Evolutionary conservation across 2,888 invertebrate species (phyloP).

Genomic region (Pammene aurita): DNA sequence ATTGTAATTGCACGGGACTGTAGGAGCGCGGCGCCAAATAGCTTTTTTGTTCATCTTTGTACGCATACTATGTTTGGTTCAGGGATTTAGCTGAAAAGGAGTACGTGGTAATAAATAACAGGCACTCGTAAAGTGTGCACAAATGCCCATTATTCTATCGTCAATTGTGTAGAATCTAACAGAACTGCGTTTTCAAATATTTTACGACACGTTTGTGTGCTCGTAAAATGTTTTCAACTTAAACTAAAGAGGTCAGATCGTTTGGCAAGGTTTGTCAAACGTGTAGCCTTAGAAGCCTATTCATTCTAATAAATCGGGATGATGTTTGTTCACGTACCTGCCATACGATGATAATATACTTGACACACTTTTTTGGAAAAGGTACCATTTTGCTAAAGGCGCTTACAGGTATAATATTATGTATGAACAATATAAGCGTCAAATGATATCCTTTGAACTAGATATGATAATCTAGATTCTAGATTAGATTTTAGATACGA

Average conservation of each 20-base stretch:
- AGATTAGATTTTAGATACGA: too few species aligned
- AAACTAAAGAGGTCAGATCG: slow-evolving; percentile 62
- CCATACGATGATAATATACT: too few species aligned
- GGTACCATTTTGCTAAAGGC: too few species aligned
- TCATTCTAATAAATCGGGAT: neutral
- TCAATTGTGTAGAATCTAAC: slow-evolving; percentile 38
- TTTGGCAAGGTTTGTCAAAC: slow-evolving; percentile 58
- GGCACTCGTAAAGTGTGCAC: neutral
- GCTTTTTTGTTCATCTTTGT: neutral
- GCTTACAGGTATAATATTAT: too few species aligned
- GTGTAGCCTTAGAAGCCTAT: neutral
- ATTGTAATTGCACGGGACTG: too few species aligned
- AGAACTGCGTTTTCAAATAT: slow-evolving; percentile 64
- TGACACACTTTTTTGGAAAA: too few species aligned
- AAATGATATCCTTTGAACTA: too few species aligned
- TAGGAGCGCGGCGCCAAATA: too few species aligned
- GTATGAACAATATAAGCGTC: too few species aligned
- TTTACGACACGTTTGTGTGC: slow-evolving; percentile 65
- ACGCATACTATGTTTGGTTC: neutral
- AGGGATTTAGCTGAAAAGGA: slow-evolving; percentile 3
- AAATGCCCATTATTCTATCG: slow-evolving; percentile 42
- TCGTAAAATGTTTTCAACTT: slow-evolving; percentile 74
- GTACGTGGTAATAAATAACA: slow-evolving; percentile 10
- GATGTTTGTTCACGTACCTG: neutral
- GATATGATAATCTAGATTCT: too few species aligned